A percentile compares a stretch with the other conserved stretches of the same genome.
Conservation (phyloP, 1,140 invertebrate genomes). For the Apis laboriosa region DNA sequence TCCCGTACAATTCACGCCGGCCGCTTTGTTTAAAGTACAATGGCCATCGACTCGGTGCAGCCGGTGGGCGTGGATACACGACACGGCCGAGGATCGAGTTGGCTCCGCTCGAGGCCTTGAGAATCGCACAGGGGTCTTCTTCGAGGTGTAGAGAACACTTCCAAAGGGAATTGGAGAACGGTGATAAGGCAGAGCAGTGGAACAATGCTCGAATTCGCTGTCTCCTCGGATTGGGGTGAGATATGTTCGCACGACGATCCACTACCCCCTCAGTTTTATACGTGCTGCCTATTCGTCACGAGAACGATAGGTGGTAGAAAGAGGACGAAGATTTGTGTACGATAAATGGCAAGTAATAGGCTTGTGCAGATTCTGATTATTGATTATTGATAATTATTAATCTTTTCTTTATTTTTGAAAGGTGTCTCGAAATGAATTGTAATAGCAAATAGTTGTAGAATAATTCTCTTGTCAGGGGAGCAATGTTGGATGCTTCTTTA, state of each 20-base stretch:
- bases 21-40: conserved; percentile 75
- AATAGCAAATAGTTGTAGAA: no score
- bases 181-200: conserved; percentile 55
- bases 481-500: no score
- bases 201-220: conserved; percentile 60
- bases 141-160: conserved; percentile 45
- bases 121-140: conserved; percentile 46
- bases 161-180: conserved; percentile 49
- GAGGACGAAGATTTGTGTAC: neutral
- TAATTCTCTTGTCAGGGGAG: no score
- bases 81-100: conserved; percentile 70
- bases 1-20: conserved; percentile 69
- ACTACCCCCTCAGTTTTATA: conserved; percentile 13
- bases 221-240: conserved; percentile 26
- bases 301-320: neutral
- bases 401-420: no score
- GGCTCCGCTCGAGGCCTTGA: conserved; percentile 59
- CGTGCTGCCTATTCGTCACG: neutral
- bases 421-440: no score
- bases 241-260: conserved; percentile 30
- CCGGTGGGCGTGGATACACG: conserved; percentile 71
- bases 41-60: conserved; percentile 69
- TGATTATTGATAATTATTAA: no score
- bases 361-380: no score
- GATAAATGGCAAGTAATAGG: no score